A percentile compares a stretch with the other conserved stretches of the same genome.
Conservation (phyloP, 2,113 vertebrate species). For the Nyctibius bracteatus region DNA sequence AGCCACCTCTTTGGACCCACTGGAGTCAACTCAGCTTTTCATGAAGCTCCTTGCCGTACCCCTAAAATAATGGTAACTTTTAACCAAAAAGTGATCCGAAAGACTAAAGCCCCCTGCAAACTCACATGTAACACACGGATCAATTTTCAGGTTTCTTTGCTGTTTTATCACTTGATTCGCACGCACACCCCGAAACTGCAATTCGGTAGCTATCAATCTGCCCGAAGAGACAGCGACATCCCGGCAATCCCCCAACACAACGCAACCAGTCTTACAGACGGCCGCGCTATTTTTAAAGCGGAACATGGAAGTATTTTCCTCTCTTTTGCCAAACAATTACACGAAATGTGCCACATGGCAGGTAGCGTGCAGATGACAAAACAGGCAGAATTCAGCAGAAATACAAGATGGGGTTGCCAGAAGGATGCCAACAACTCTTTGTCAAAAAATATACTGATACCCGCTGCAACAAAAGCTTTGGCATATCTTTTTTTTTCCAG, state of each 20-base stretch:
- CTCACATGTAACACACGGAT: neutral
- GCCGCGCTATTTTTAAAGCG: constrained; percentile 6
- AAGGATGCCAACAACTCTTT: neutral
- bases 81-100: neutral
- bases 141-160: constrained; percentile 1
- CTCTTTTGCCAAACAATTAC: neutral
- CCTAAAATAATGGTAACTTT: neutral
- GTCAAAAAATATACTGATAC: neutral
- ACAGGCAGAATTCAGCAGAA: constrained; percentile 42
- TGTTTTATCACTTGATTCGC: neutral
- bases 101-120: neutral
- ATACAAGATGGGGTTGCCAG: constrained; percentile 42
- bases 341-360: constrained; percentile 47
- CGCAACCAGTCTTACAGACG: constrained; percentile 37
- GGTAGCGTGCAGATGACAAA: constrained; percentile 52
- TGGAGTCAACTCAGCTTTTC: neutral
- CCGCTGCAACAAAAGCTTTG: neutral
- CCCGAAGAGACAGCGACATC: neutral
- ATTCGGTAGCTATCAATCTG: neutral
- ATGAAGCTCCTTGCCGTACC: neutral
- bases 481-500: neutral
- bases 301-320: constrained; percentile 32
- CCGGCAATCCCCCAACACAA: neutral
- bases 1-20: neutral
- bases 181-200: neutral